A percentile compares a stretch with the other conserved stretches of the same genome.
Evolutionary conservation across 2,797 vertebrate species (phyloP).

Genomic region (Atherinosoma microstoma): DNA sequence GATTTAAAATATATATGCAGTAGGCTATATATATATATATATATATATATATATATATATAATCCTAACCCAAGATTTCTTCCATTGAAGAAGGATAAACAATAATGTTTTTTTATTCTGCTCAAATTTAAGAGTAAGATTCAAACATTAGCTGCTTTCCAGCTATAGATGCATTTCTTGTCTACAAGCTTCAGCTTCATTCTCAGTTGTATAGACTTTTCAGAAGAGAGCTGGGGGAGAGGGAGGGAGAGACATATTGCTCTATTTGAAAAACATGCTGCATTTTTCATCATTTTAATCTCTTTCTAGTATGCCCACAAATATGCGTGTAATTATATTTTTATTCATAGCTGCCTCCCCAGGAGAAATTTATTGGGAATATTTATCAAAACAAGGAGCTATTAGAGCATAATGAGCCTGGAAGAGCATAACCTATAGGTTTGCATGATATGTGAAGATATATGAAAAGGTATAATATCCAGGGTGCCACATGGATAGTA

Average conservation of each 20-base stretch:
- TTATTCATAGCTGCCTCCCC: constrained; percentile 37
- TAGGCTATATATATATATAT: too few species aligned
- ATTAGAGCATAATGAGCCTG: constrained; percentile 5
- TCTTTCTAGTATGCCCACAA: constrained; percentile 11
- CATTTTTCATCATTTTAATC: constrained; percentile 17
- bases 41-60: too few species aligned
- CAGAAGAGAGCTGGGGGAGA: constrained; percentile 25
- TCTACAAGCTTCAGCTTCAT: constrained; percentile 6
- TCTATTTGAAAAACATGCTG: neutral
- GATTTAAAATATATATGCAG: too few species aligned
- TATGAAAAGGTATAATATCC: constrained; percentile 50
- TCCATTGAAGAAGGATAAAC: too few species aligned
- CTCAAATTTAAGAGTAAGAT: too few species aligned
- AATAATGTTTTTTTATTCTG: too few species aligned
- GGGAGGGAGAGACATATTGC: constrained; percentile 1
- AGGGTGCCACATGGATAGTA: constrained; percentile 25
- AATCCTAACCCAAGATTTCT: too few species aligned
- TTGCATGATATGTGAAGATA: constrained; percentile 50
- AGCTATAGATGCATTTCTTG: neutral
- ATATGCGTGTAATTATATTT: constrained; percentile 34
- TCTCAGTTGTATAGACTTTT: constrained; percentile 11
- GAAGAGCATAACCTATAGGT: neutral
- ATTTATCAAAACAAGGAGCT: constrained; percentile 3
- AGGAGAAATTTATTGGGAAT: constrained; percentile 15
- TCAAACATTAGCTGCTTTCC: too few species aligned